Conservation (phyloP, 2,888 invertebrate species). For the Microctonus aethiopoides region DNA sequence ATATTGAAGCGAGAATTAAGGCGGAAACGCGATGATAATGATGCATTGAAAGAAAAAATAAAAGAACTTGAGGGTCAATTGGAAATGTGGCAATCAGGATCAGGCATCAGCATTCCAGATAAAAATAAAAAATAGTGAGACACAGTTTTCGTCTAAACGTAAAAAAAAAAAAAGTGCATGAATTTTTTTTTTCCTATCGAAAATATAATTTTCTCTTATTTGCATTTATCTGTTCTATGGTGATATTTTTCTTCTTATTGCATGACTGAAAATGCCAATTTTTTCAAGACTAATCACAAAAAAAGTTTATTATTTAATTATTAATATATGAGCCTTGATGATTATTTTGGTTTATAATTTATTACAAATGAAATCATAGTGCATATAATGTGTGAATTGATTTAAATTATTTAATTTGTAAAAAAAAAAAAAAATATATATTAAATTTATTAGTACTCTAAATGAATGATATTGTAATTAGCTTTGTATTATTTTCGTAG, state of each 20-base stretch:
- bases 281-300: background rate
- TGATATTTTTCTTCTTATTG: background rate
- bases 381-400: background rate
- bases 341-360: no score
- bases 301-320: background rate
- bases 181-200: background rate
- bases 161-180: background rate
- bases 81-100: background rate
- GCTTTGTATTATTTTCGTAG: background rate
- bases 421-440: no score
- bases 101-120: constrained; percentile 4
- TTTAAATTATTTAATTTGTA: background rate
- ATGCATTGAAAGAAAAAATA: constrained; percentile 46
- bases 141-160: background rate
- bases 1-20: constrained; percentile 68
- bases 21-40: constrained; percentile 62
- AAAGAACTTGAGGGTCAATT: constrained; percentile 40
- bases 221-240: background rate
- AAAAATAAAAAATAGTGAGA: constrained; percentile 12
- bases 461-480: no score
- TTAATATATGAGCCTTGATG: no score
- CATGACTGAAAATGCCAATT: background rate
- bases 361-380: background rate
- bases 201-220: background rate
- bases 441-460: background rate